phyloP scores from a whole-genome alignment of 1,140 invertebrate genomes.

The Octopus sinensis region DNA sequence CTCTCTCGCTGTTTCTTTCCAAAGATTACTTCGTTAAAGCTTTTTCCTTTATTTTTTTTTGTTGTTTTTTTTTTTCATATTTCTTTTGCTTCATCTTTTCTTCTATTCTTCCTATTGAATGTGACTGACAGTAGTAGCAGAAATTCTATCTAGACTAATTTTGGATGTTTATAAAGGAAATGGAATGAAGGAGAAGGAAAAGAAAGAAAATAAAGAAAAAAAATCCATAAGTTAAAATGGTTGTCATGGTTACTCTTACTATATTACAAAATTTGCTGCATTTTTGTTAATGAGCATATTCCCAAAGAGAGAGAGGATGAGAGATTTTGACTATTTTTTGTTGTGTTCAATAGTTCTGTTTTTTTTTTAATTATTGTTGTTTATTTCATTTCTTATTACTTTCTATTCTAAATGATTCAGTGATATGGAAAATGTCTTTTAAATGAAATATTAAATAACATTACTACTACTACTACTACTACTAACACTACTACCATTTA shows the following conservation, averaged over 20 bases:
- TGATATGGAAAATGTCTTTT: background rate
- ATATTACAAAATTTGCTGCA: slow-evolving; percentile 11
- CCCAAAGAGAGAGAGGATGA: background rate
- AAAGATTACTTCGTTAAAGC: background rate
- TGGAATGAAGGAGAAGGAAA: background rate
- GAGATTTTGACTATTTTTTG: background rate
- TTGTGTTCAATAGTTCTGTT: background rate
- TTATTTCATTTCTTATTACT: background rate
- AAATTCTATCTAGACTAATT: background rate
- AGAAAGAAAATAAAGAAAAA: background rate
- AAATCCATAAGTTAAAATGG: background rate
- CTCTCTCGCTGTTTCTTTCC: too few relatives aligned
- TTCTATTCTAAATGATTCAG: background rate
- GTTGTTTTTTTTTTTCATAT: background rate
- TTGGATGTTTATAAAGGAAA: background rate
- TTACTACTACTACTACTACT: background rate
- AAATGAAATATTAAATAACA: background rate
- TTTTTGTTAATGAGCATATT: slow-evolving; percentile 1
- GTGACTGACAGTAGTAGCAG: background rate
- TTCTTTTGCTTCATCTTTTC: background rate
- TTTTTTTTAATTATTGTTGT: background rate
- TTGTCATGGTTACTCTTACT: background rate
- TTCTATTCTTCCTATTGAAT: background rate
- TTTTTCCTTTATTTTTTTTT: background rate
- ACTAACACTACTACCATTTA: too few relatives aligned